phyloP scores from a whole-genome alignment of 2,888 invertebrate genomes.

The Dryobotodes eremita region DNA sequence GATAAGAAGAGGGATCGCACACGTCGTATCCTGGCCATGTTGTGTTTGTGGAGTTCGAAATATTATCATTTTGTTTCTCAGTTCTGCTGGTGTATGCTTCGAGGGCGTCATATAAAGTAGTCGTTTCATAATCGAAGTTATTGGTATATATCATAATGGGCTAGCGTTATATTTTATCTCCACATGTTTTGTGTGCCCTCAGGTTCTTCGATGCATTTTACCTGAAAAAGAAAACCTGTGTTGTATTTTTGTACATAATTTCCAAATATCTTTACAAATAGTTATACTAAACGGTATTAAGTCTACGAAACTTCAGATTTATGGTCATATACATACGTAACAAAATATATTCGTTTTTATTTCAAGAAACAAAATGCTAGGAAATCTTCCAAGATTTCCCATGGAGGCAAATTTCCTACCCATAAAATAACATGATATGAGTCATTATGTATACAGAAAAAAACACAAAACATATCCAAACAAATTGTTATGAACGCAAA shows the following conservation, averaged over 20 bases:
- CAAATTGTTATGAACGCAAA: conserved; percentile 29
- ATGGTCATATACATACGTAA: neutral
- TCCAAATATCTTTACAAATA: neutral
- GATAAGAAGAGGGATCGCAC: conserved; percentile 72
- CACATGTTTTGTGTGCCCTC: conserved; percentile 52
- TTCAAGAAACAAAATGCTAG: neutral
- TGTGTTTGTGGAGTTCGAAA: conserved; percentile 68
- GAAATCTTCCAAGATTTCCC: neutral
- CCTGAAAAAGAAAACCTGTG: conserved; percentile 55
- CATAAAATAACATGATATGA: neutral
- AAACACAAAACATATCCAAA: neutral
- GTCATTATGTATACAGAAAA: neutral
- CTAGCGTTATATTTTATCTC: conserved; percentile 34
- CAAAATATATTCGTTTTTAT: neutral
- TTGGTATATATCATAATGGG: conserved; percentile 78
- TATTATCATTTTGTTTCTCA: conserved; percentile 65
- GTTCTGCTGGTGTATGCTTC: conserved; percentile 57
- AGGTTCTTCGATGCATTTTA: conserved; percentile 13
- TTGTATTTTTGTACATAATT: neutral
- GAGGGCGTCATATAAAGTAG: conserved; percentile 65
- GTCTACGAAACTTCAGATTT: neutral
- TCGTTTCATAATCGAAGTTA: conserved; percentile 73
- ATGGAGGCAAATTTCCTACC: neutral
- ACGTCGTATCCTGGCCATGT: conserved; percentile 77
- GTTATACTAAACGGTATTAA: neutral